Base-by-base conservation (phyloP, 2,888 invertebrate species). In the Zonitis immaculata region DNA sequence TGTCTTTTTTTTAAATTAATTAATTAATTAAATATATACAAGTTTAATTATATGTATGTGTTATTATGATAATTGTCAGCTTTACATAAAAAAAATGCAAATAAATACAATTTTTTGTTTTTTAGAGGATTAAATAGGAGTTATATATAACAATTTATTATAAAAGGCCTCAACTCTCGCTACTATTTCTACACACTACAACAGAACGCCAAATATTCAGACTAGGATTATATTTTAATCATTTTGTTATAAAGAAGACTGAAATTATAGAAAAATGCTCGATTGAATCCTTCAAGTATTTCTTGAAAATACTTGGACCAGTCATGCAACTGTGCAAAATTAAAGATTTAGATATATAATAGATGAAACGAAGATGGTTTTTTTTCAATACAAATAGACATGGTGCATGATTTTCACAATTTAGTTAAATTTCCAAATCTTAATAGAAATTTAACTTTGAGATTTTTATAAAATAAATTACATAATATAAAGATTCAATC, bases 261-360 rank as follows among this genome's bases (percentile, higher is more conserved):
- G 28, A 44, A 54, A 56, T 49, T 50, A 44, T 58, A 54, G n/a
- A 61, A 56, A 56, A 55, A 64, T 68, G 69, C 70, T 62, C 58
- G 69, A 68, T 69, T 70, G 74, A 71, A 69, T 73, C 72, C 72
- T 53, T 56, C 60, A 64, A 71, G 73, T 74, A 74, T 75, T 49
- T 67, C 57, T 35, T 55, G 25, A 44, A 67, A 74, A 76, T 76
- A 76, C 75, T 73, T 66, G 73, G 73, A 66, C 73, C 71, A 75
- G 72, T 63, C 70, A 69, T 64, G 66, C 67, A 66, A 67, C 62
- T 64, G 73, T 71, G 73, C 72, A 63, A 52, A 30, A 54, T 59
- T 60, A 60, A 49, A 45, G 14, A 35, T 42, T 48, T 59, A 49
- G 18, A 30, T 45, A 30, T 16, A 26, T 42, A 26, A 35, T 8